A percentile compares a stretch with the other conserved stretches of the same genome.
Conservation (phyloP, 2,797 vertebrate species). For the Psittacula derbiana region DNA sequence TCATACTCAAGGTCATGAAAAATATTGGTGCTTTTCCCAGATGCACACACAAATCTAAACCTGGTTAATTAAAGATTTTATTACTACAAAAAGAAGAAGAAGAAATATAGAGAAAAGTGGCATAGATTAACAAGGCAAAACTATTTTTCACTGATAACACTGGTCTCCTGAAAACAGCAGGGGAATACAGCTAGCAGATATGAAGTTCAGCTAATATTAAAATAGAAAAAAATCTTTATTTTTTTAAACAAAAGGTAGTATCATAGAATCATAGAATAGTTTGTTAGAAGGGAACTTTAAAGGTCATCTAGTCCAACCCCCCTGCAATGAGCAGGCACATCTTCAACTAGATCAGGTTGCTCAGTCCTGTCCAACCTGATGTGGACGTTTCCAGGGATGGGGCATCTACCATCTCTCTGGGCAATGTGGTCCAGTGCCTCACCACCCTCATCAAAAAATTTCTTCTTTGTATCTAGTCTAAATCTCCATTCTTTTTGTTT, state of each 20-base stretch:
- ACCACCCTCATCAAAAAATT: accelerated
- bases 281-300: neutral
- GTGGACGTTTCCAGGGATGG: neutral
- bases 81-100: neutral
- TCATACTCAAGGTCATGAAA: neutral
- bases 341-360: neutral
- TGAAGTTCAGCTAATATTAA: neutral
- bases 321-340: neutral
- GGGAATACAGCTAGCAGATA: neutral
- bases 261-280: neutral
- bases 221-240: neutral
- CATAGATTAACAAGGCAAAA: neutral
- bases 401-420: neutral
- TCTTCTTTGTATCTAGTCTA: neutral
- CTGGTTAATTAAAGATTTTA: neutral
- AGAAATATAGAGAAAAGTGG: neutral
- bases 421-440: neutral
- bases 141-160: neutral
- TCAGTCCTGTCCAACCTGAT: neutral
- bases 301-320: neutral
- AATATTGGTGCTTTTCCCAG: neutral
- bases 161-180: neutral
- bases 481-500: neutral
- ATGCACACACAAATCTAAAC: neutral
- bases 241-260: neutral